Evolutionary conservation across 2,797 vertebrate genomes (phyloP).

Genomic region (Pipistrellus kuhlii): DNA sequence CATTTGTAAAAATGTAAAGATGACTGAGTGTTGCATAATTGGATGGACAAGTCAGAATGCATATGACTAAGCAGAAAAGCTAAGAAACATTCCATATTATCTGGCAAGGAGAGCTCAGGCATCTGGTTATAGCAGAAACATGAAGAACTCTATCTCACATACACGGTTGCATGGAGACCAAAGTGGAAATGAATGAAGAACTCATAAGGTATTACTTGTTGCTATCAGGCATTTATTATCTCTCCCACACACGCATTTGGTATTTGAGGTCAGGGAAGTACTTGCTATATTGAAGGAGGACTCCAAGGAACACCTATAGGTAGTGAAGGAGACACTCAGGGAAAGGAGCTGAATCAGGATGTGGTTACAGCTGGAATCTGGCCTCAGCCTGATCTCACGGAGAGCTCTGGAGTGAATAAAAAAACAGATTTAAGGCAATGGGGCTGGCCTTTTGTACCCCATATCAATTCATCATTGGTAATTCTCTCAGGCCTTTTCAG

Average conservation of each 20-base stretch:
- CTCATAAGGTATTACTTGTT: not conserved
- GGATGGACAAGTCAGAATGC: not conserved
- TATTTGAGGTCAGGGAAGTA: not conserved
- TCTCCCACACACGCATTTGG: not conserved
- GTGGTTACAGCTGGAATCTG: not conserved
- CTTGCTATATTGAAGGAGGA: not conserved
- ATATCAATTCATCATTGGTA: not conserved
- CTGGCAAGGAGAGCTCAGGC: not conserved
- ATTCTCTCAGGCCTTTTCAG: not conserved
- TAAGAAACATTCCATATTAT: not conserved
- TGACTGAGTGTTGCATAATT: not conserved
- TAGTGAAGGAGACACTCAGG: not conserved
- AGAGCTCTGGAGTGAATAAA: not conserved
- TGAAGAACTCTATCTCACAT: not conserved
- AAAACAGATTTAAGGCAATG: not conserved
- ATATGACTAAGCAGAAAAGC: constrained; percentile 38
- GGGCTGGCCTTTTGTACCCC: not conserved
- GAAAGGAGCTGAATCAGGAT: not conserved
- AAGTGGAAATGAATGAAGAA: constrained; percentile 22
- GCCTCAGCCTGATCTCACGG: not conserved
- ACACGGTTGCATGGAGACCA: not conserved
- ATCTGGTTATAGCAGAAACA: not conserved
- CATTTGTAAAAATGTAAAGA: constrained; percentile 3
- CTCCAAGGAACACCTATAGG: not conserved
- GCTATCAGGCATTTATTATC: not conserved